Evolutionary conservation across 2,113 vertebrate genomes (phyloP).

Genomic region (Lonchura striata): DNA sequence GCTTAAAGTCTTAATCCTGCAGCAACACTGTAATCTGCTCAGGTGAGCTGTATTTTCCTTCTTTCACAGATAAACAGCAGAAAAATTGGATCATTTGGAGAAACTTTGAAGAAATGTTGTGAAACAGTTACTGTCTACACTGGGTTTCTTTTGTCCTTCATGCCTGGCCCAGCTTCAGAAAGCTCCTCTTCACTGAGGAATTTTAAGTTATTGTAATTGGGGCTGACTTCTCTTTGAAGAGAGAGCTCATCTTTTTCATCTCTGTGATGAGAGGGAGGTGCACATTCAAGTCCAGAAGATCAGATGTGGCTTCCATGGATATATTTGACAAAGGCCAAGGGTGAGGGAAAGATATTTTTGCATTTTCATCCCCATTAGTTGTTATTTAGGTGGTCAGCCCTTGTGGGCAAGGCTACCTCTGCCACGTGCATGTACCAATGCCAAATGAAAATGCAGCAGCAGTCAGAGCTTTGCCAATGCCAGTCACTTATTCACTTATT

Average conservation of each 20-base stretch:
- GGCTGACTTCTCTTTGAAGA: not conserved
- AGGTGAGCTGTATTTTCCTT: slow-evolving; percentile 27
- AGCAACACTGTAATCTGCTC: not conserved
- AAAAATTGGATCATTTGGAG: not conserved
- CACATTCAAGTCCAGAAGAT: not conserved
- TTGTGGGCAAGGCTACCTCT: not conserved
- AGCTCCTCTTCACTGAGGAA: not conserved
- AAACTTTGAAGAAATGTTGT: slow-evolving; percentile 4
- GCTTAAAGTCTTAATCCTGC: slow-evolving; percentile 36
- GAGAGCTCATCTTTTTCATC: not conserved
- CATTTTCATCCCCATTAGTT: not conserved
- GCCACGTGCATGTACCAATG: fast-evolving
- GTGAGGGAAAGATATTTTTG: not conserved
- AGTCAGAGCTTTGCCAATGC: not conserved
- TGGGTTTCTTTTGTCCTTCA: not conserved
- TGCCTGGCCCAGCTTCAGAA: slow-evolving; percentile 9
- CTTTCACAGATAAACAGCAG: slow-evolving; percentile 1
- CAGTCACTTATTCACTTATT: not conserved
- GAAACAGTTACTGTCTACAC: not conserved
- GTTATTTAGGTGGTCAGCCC: not conserved
- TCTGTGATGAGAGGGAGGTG: not conserved
- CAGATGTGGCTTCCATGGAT: fast-evolving
- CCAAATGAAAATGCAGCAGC: not conserved
- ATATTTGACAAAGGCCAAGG: not conserved
- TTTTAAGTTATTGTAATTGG: not conserved